Percentiles rank a stretch among this genome's conserved stretches.
phyloP scores from a whole-genome alignment of 2,888 invertebrate species.

The Tryphoninae sp. region DNA sequence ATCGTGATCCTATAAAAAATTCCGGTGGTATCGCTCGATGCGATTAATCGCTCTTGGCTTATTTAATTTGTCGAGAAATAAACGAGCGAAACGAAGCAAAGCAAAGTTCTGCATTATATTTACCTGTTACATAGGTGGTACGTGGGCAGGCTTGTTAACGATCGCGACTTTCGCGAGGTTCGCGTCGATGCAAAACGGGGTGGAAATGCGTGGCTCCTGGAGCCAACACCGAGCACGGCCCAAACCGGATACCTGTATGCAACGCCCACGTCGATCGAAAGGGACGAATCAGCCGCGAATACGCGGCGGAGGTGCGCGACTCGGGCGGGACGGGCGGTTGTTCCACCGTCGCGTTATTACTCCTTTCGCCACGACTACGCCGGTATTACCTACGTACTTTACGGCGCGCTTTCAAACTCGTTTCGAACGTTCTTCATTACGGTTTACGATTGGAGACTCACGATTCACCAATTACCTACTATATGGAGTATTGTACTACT shows the following conservation, averaged over 20 bases:
- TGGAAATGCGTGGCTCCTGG: constrained; percentile 42
- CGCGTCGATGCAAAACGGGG: constrained; percentile 33
- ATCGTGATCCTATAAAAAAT: no score
- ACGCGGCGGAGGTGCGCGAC: constrained; percentile 76
- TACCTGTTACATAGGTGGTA: no score
- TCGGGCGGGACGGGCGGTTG: constrained; percentile 71
- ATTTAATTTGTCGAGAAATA: no score
- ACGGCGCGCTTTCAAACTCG: not conserved
- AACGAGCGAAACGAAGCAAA: no score
- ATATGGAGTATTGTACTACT: not conserved
- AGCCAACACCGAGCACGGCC: constrained; percentile 69
- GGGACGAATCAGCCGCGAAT: constrained; percentile 78
- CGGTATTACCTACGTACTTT: no score
- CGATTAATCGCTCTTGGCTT: no score
- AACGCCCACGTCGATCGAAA: constrained; percentile 80
- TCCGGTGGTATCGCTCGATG: no score
- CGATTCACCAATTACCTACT: no score
- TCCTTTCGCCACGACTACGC: constrained; percentile 33
- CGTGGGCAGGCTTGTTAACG: not conserved
- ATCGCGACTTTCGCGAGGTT: constrained; percentile 20
- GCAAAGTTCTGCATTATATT: no score
- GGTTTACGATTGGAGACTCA: no score
- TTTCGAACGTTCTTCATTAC: not conserved
- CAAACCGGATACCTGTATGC: constrained; percentile 78
- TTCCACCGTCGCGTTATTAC: constrained; percentile 55